These are phyloP conservation scores for Tiliacea citrago DNA, from an alignment of 2,888 invertebrate genomes.

Conservation along the genomic window DNA sequence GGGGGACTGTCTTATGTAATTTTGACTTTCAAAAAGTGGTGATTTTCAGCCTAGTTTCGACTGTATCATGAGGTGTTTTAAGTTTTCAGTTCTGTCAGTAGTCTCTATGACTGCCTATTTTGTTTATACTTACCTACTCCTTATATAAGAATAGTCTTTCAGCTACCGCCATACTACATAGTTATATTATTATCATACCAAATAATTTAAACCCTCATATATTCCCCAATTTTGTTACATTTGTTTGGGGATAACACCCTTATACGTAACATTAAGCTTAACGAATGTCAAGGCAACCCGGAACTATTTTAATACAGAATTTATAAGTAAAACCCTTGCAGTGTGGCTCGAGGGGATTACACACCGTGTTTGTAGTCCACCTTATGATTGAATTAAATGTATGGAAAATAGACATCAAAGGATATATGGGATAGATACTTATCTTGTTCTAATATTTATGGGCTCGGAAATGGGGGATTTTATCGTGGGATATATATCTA, in stretches of 20 bases:
- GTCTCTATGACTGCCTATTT: too few relatives aligned
- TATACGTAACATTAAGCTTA: conserved; percentile 52
- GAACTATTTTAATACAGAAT: conserved; percentile 70
- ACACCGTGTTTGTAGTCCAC: conserved; percentile 63
- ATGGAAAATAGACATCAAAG: conserved; percentile 61
- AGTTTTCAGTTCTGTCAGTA: too few relatives aligned
- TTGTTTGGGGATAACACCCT: conserved; percentile 30
- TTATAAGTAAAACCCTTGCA: conserved; percentile 66
- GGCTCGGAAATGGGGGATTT: too few relatives aligned
- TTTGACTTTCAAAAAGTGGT: too few relatives aligned
- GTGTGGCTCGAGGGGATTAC: conserved; percentile 62
- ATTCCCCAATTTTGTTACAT: conserved; percentile 13
- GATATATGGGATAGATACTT: conserved; percentile 10
- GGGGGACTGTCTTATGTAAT: too few relatives aligned
- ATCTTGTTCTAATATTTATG: conserved; percentile 10
- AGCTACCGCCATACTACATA: too few relatives aligned
- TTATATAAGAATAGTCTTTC: too few relatives aligned
- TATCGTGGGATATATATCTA: background rate
- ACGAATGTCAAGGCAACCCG: conserved; percentile 63
- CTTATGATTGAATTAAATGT: conserved; percentile 69
- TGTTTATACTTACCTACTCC: too few relatives aligned
- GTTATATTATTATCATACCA: background rate
- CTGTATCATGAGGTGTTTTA: too few relatives aligned
- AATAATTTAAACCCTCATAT: conserved; percentile 18
- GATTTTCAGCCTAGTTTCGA: too few relatives aligned